Evolutionary conservation across 2,113 vertebrate species (phyloP).

Genomic region (Rafetus swinhoei): DNA sequence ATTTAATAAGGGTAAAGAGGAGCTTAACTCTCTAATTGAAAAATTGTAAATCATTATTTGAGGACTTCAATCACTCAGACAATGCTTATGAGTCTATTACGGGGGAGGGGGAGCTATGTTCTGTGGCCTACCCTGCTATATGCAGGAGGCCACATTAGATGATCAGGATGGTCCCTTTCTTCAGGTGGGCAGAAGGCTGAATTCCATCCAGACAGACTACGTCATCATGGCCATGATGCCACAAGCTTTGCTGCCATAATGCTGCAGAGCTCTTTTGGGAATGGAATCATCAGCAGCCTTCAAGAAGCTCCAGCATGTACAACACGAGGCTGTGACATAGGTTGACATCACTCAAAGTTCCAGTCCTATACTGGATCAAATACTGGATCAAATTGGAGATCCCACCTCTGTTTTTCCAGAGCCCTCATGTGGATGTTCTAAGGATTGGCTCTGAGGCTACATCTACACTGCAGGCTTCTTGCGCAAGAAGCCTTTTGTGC

Average conservation of each 20-base stretch:
- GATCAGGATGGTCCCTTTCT: not conserved
- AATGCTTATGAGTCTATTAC: not conserved
- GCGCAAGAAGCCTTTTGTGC: too few relatives aligned
- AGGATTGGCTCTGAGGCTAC: not conserved
- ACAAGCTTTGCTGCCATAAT: not conserved
- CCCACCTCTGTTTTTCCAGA: conserved; percentile 5
- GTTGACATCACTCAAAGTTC: accelerated
- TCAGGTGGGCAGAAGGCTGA: not conserved
- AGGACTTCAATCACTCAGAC: not conserved
- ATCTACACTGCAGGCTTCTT: too few relatives aligned
- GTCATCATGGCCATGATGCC: not conserved
- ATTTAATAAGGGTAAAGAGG: too few relatives aligned
- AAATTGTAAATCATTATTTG: not conserved
- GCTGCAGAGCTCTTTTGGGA: not conserved
- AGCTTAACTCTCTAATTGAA: too few relatives aligned
- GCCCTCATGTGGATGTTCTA: not conserved
- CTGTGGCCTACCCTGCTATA: not conserved
- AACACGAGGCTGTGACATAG: not conserved
- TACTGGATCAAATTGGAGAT: conserved; percentile 27
- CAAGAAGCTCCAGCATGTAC: not conserved
- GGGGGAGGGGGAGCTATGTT: not conserved
- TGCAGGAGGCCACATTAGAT: not conserved
- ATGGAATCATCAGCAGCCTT: not conserved
- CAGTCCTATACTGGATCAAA: not conserved
- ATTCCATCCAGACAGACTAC: not conserved